Base-by-base conservation (phyloP, 1,140 invertebrate species). In the Drosophila chauvacae region DNA sequence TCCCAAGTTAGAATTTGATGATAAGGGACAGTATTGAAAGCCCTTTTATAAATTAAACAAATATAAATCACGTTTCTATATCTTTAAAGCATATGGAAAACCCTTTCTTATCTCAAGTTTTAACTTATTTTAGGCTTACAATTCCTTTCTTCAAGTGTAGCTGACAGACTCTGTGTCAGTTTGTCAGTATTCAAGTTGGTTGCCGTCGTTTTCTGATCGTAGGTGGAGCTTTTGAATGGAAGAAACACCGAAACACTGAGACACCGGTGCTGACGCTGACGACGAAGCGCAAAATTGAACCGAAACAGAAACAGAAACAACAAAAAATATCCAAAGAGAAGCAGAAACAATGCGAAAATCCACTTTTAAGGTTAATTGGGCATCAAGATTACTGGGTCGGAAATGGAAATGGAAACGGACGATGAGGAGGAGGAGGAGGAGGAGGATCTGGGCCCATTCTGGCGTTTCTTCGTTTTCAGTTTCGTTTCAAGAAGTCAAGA, bases 291-390 rank as follows among this genome's bases (percentile, higher is more conserved):
- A 66, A 69, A 69, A 66, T 69, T 70, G 68, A 71, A 47, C 64
- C 18, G 41, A 48, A 55, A 53, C 41, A n/a, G 69, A 57, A 58
- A 42, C 42, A n/a, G 7, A 45, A 56, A 37, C 23, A 42, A 16
- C 51, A 74, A 71, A 56, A 47, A 23, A 56, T 48, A 48, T 39
- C 20, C 37, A 18, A 42, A 65, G 42, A 76, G 69, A 83, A 81
- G 51, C 81, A 83, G 63, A 84, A 80, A 88, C 77, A 88, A 87
- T 87, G 80, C 80, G 80, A 88, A 91, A 91, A 91, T 90, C 80
- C 80, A 91, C 91, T 91, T 92, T 91, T 92, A 92, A 92, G 91
- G 91, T 92, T 92, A 92, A 92, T 92, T 92, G 91, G 91, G 91
- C 88, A 92, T 92, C 91, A 92, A 92, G 91, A 92, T 92, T 92